Evolutionary conservation across 37 sponge, comb jelly and placozoan species (phyloP).

Genomic region (Spongilla lacustris): DNA sequence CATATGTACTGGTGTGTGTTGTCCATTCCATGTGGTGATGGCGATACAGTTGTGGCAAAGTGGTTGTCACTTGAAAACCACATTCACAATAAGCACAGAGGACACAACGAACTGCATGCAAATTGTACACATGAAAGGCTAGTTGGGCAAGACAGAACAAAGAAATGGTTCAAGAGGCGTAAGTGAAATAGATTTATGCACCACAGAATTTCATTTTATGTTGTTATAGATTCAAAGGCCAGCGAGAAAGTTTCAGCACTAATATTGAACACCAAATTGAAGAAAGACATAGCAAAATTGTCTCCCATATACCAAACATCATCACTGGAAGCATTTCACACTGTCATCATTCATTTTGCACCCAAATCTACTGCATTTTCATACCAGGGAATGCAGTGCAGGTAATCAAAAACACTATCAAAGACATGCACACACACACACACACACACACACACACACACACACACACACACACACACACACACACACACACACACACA

Average conservation of each 20-base stretch:
- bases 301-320: constrained; percentile 60
- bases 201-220: not conserved
- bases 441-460: too few relatives aligned
- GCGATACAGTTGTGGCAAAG: constrained; percentile 38
- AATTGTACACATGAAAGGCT: constrained; percentile 35
- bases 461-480: too few relatives aligned
- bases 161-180: constrained; percentile 63
- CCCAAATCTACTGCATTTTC: constrained; percentile 58
- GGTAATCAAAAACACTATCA: not conserved
- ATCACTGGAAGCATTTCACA: constrained; percentile 60
- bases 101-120: constrained; percentile 33
- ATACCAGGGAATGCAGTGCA: constrained; percentile 52
- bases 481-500: not conserved
- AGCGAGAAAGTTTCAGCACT: constrained; percentile 36
- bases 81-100: constrained; percentile 44
- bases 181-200: not conserved
- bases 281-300: constrained; percentile 35
- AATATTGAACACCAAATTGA: constrained; percentile 11
- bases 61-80: constrained; percentile 59
- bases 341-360: constrained; percentile 68
- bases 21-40: constrained; percentile 31
- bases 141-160: constrained; percentile 5
- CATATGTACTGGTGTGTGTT: constrained; percentile 62
- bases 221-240: constrained; percentile 31
- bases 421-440: not conserved